phyloP scores from a whole-genome alignment of 2,888 invertebrate genomes.

The Lepidochrysops patricia region DNA sequence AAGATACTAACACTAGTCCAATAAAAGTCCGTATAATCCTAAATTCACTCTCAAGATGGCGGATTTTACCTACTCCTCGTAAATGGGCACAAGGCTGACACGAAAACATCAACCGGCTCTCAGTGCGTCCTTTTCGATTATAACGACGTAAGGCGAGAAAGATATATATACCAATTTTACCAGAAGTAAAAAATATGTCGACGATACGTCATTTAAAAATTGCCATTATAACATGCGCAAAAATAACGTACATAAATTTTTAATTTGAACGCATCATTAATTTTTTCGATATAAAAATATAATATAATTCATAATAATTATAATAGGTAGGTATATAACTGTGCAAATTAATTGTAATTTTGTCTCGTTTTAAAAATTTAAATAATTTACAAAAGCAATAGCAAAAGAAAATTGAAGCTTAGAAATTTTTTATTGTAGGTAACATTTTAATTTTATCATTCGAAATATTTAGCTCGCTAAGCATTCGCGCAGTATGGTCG shows the following conservation, averaged over 20 bases:
- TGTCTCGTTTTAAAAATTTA: no score
- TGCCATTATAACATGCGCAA: constrained; percentile 66
- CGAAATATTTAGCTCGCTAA: no score
- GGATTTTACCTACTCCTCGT: constrained; percentile 74
- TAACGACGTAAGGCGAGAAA: constrained; percentile 51
- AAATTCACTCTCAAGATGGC: constrained; percentile 79
- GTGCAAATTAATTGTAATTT: no score
- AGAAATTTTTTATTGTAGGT: no score
- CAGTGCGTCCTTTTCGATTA: constrained; percentile 62
- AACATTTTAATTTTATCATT: constrained; percentile 12
- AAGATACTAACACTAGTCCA: constrained; percentile 62
- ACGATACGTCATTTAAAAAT: constrained; percentile 55
- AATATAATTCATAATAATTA: not conserved
- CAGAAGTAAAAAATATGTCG: constrained; percentile 45
- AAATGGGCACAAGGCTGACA: constrained; percentile 76
- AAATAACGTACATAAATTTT: constrained; percentile 35
- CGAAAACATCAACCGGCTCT: constrained; percentile 74
- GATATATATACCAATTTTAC: constrained; percentile 57
- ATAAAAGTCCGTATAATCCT: constrained; percentile 75
- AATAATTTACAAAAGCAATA: no score
- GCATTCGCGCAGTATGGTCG: no score
- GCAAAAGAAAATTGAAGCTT: no score
- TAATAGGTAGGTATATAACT: not conserved
- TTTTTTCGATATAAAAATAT: not conserved
- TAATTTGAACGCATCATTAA: constrained; percentile 44